These are phyloP conservation scores for Eristalis pertinax DNA, from an alignment of 2,888 invertebrate genomes.

Conservation along the genomic window DNA sequence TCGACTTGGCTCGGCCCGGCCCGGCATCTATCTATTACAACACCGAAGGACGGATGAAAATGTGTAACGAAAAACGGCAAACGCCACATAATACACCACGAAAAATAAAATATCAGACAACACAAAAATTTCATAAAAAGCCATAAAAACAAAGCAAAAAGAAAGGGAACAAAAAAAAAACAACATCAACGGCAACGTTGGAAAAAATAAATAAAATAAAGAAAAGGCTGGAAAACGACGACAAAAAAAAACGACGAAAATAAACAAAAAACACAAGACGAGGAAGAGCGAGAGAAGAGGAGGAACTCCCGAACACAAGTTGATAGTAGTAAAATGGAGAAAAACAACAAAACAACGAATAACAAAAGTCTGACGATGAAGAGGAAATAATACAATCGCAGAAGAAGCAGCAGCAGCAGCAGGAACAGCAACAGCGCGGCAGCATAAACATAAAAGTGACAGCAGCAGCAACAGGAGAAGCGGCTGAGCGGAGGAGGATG, in stretches of 20 bases:
- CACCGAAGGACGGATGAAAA: conserved; percentile 67
- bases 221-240: conserved; percentile 63
- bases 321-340: conserved; percentile 65
- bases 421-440: conserved; percentile 17
- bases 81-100: conserved; percentile 62
- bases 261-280: conserved; percentile 11
- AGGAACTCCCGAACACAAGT: conserved; percentile 64
- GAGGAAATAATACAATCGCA: conserved; percentile 68
- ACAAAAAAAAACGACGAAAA: conserved; percentile 33
- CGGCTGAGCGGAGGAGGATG: neutral
- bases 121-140: conserved; percentile 66
- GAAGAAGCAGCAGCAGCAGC: conserved; percentile 44
- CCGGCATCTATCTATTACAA: conserved; percentile 53
- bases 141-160: conserved; percentile 18
- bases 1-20: neutral
- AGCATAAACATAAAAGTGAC: conserved; percentile 40
- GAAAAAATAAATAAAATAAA: conserved; percentile 46
- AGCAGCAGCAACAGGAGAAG: neutral
- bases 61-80: conserved; percentile 69
- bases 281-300: conserved; percentile 23
- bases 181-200: neutral
- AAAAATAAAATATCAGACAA: conserved; percentile 63
- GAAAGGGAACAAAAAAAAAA: conserved; percentile 34
- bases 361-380: conserved; percentile 50
- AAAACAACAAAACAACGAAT: conserved; percentile 43